Conservation (phyloP, 2,797 vertebrate genomes). For the Pseudopleuronectes americanus region DNA sequence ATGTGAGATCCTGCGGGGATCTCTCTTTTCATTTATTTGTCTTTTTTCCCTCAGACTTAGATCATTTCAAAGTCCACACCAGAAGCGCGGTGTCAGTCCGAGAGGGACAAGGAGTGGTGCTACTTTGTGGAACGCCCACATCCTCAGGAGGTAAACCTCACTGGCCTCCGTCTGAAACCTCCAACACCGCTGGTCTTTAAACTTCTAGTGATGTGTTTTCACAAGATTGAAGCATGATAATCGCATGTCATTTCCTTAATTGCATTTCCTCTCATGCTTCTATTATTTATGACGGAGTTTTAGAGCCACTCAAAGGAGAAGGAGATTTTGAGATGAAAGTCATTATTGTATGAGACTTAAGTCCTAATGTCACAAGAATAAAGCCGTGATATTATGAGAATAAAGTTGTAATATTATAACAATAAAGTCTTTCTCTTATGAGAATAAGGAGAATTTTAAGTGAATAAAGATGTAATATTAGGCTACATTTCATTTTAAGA, state of each 20-base stretch:
- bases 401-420: too few relatives aligned
- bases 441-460: too few relatives aligned
- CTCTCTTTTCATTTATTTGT: conserved; percentile 3
- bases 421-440: too few relatives aligned
- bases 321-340: too few relatives aligned
- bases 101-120: conserved; percentile 95
- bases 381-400: too few relatives aligned
- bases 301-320: too few relatives aligned
- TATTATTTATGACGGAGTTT: too few relatives aligned
- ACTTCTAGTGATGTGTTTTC: too few relatives aligned
- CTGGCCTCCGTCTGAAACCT: background rate
- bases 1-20: conserved; percentile 48
- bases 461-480: too few relatives aligned
- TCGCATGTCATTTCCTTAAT: conserved; percentile 20
- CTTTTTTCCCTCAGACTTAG: conserved; percentile 82
- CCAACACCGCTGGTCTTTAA: background rate
- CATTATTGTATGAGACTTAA: too few relatives aligned
- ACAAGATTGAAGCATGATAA: background rate
- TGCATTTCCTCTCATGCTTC: background rate
- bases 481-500: too few relatives aligned
- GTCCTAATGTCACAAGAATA: too few relatives aligned
- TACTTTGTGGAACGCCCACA: conserved; percentile 91
- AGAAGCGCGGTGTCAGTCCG: conserved; percentile 93
- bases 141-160: conserved; percentile 88
- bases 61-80: conserved; percentile 89